These are phyloP conservation scores for Zelostemma sp. DNA, from an alignment of 1,140 invertebrate species.

Conservation along the genomic window DNA sequence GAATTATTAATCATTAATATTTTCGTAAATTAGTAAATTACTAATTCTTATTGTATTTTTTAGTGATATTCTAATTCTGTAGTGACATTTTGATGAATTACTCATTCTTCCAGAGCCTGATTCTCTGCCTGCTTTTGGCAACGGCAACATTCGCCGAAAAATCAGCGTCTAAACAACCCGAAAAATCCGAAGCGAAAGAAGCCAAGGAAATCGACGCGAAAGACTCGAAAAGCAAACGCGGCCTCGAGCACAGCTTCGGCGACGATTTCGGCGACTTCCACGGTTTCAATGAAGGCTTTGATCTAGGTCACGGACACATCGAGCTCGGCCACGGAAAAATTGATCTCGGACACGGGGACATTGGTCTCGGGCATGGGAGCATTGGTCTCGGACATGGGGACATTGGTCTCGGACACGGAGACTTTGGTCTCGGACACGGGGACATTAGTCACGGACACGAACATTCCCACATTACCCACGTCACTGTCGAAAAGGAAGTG, in stretches of 20 bases:
- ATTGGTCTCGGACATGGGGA: conserved; percentile 30
- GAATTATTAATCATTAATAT: too few relatives aligned
- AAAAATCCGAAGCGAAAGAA: conserved; percentile 11
- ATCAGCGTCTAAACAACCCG: too few relatives aligned
- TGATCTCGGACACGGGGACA: conserved; percentile 16
- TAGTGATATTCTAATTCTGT: too few relatives aligned
- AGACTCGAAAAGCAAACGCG: conserved; percentile 59
- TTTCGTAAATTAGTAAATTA: too few relatives aligned
- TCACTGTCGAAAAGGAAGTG: conserved; percentile 68
- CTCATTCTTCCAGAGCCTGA: conserved; percentile 39
- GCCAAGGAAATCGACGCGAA: conserved; percentile 40
- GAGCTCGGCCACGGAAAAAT: conserved; percentile 21
- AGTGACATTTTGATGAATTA: too few relatives aligned
- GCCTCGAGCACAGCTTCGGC: conserved; percentile 52
- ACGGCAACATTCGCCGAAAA: conserved; percentile 38
- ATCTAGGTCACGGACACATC: too few relatives aligned
- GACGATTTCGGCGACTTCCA: conserved; percentile 24
- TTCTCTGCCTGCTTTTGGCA: conserved; percentile 49
- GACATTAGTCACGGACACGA: too few relatives aligned
- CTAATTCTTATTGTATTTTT: too few relatives aligned
- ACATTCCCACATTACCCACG: conserved; percentile 64
- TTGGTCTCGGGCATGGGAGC: conserved; percentile 31
- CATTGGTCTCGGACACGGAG: conserved; percentile 45
- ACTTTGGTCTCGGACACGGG: too few relatives aligned
- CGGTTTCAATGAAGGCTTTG: too few relatives aligned